These are phyloP conservation scores for Albula glossodonta DNA, from an alignment of 2,113 vertebrate genomes.

Conservation along the genomic window DNA sequence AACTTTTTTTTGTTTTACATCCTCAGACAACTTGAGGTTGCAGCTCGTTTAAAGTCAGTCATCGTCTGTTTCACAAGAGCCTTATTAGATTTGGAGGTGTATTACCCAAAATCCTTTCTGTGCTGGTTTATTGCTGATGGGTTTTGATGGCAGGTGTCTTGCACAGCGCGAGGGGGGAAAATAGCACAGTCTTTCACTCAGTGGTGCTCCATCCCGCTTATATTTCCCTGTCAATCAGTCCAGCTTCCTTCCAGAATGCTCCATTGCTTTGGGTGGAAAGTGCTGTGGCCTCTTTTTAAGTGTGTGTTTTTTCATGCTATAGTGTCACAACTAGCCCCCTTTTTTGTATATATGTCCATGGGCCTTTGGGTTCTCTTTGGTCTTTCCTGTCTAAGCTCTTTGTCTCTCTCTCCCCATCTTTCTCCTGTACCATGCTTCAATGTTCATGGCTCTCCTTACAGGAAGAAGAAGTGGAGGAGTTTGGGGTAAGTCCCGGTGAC, in stretches of 20 bases:
- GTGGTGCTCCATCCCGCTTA: background rate
- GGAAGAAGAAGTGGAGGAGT: slow-evolving; percentile 99
- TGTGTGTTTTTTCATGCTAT: background rate
- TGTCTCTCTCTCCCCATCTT: slow-evolving; percentile 77
- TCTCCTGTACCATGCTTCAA: slow-evolving; percentile 84
- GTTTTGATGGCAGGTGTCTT: background rate
- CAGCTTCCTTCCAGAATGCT: background rate
- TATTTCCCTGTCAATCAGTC: slow-evolving; percentile 12
- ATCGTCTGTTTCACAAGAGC: background rate
- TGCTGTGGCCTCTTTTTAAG: background rate
- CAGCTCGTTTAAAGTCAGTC: background rate
- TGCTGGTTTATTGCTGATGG: background rate
- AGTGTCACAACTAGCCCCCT: slow-evolving; percentile 31
- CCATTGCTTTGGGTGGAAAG: slow-evolving; percentile 8
- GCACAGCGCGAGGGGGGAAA: background rate
- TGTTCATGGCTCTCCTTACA: slow-evolving; percentile 91
- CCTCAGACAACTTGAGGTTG: background rate
- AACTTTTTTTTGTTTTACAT: background rate
- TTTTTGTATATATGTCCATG: slow-evolving; percentile 60
- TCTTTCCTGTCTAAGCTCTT: slow-evolving; percentile 92
- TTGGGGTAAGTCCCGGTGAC: slow-evolving; percentile 92
- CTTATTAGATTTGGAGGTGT: background rate
- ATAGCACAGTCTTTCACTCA: background rate
- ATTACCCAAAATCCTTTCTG: background rate
- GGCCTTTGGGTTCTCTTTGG: slow-evolving; percentile 75